Evolutionary conservation across 2,797 vertebrate genomes (phyloP).

Genomic region (Tenualosa ilisha): DNA sequence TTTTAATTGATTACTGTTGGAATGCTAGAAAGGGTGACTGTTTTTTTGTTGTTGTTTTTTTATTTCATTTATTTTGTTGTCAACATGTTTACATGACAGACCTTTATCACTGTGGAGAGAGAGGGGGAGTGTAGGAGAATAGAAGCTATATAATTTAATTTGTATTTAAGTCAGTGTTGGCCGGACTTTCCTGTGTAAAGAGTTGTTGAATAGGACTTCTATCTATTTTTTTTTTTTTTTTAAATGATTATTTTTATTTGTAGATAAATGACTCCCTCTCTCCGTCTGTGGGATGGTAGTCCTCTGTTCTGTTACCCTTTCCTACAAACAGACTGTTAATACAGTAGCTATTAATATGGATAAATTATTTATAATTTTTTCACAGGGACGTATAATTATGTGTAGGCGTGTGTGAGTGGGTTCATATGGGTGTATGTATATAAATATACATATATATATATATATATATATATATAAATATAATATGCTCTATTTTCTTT

Average conservation of each 20-base stretch:
- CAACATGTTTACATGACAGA: conserved; percentile 83
- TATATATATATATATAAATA: conserved; percentile 44
- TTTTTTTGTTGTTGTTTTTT: conserved; percentile 45
- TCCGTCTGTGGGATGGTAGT: conserved; percentile 19
- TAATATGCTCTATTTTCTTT: conserved; percentile 69
- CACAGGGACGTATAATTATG: conserved; percentile 66
- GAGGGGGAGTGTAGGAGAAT: conserved; percentile 57
- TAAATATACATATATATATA: conserved; percentile 45
- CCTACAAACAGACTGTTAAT: conserved; percentile 54
- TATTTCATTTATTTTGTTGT: conserved; percentile 54
- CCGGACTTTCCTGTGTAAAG: conserved; percentile 54
- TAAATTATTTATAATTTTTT: conserved; percentile 79
- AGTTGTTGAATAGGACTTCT: conserved; percentile 20
- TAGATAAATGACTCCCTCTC: conserved; percentile 67
- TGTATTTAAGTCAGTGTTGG: conserved; percentile 68
- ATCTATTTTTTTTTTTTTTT: conserved; percentile 34
- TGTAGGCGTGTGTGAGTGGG: conserved; percentile 46
- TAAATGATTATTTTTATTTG: conserved; percentile 45
- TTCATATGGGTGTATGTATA: conserved; percentile 62
- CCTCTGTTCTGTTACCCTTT: conserved; percentile 19
- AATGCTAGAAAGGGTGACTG: conserved; percentile 51
- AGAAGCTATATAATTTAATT: conserved; percentile 67
- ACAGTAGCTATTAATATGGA: conserved; percentile 77
- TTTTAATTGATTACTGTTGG: conserved; percentile 58
- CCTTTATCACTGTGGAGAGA: conserved; percentile 82